These are phyloP conservation scores for Leucophenga varia DNA, from an alignment of 1,140 invertebrate genomes.

Conservation along the genomic window DNA sequence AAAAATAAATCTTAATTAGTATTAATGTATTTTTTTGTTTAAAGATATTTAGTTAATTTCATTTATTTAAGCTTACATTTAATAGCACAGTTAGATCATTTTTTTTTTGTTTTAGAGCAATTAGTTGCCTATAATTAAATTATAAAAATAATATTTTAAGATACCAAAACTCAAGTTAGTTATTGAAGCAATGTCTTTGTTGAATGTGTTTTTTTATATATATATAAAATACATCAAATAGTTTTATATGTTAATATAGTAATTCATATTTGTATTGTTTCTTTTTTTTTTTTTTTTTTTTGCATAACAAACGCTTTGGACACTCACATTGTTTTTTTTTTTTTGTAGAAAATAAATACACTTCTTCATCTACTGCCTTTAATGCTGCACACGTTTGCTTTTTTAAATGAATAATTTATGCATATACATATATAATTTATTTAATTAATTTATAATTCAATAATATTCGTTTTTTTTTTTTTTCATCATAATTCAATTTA, in stretches of 20 bases:
- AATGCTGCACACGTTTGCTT: background rate
- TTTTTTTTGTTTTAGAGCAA: constrained; percentile 17
- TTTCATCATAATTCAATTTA: constrained; percentile 1
- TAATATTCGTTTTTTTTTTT: no score
- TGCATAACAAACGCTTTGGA: constrained; percentile 3
- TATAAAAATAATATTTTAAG: constrained; percentile 7
- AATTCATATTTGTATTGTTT: constrained; percentile 1
- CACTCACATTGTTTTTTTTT: constrained; percentile 3
- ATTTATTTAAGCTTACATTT: constrained; percentile 38
- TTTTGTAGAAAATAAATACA: background rate
- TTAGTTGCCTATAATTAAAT: constrained; percentile 11
- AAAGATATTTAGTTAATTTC: constrained; percentile 3
- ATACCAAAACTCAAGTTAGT: constrained; percentile 11
- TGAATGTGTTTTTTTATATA: background rate
- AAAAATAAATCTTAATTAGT: background rate
- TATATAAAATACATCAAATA: constrained; percentile 1
- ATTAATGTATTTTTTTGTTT: constrained; percentile 3
- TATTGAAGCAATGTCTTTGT: constrained; percentile 1
- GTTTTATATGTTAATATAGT: constrained; percentile 1
- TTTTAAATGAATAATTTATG: constrained; percentile 10
- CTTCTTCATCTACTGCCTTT: background rate
- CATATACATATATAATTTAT: constrained; percentile 21
- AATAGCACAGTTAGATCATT: constrained; percentile 53
- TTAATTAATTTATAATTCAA: constrained; percentile 16
- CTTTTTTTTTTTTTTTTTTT: background rate